Conservation (phyloP, 2,797 vertebrate species). For the Fundulus diaphanus region DNA sequence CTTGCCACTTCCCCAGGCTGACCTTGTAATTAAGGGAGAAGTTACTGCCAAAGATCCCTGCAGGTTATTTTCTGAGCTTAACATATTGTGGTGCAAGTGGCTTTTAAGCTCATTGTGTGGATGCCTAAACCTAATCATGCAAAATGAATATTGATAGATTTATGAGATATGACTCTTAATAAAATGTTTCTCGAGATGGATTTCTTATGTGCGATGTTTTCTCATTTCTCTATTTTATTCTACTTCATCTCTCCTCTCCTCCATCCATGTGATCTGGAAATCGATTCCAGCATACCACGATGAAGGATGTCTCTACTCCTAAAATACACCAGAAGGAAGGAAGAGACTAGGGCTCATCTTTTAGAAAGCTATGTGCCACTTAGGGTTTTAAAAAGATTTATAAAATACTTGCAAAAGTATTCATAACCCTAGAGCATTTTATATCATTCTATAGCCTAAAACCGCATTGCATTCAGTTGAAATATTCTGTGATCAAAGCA, state of each 20-base stretch:
- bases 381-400: not conserved
- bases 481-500: not conserved
- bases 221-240: constrained; percentile 9
- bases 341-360: not conserved
- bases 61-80: not conserved
- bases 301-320: constrained; percentile 14
- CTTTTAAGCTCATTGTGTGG: constrained; percentile 2
- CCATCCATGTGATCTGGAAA: constrained; percentile 8
- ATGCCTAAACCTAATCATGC: not conserved
- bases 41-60: constrained; percentile 3
- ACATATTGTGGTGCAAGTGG: not conserved
- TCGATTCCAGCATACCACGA: not conserved
- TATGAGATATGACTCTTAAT: not conserved
- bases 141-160: not conserved
- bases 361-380: not conserved
- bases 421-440: not conserved
- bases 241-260: not conserved
- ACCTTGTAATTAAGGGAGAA: not conserved
- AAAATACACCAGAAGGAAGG: constrained; percentile 1
- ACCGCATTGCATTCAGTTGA: too few relatives aligned
- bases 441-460: not conserved
- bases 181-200: not conserved
- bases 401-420: not conserved
- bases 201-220: constrained; percentile 3
- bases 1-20: not conserved